Percentiles rank a stretch among this genome's conserved stretches.
Evolutionary conservation across 2,113 vertebrate species (phyloP).

Genomic region (Cebus imitator): DNA sequence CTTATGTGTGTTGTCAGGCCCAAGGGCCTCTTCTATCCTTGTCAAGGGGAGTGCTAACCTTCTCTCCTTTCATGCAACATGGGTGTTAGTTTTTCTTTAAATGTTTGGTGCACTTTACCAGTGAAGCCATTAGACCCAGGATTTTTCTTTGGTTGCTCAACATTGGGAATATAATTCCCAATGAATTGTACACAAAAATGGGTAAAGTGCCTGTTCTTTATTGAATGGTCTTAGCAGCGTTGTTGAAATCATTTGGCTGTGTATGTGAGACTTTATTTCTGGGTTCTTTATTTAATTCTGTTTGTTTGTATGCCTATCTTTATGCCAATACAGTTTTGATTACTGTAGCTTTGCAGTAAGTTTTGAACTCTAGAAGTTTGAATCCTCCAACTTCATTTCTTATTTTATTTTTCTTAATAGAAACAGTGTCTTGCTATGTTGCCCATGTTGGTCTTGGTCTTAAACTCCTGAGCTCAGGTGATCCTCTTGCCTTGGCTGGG

Average conservation of each 20-base stretch:
- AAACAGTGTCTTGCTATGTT: neutral
- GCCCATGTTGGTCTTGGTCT: neutral
- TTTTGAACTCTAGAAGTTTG: neutral
- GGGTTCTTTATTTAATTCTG: neutral
- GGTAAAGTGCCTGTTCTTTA: neutral
- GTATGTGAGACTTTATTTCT: neutral
- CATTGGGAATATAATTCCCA: neutral
- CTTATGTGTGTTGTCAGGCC: too few species aligned
- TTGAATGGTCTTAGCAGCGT: neutral
- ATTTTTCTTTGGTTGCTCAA: neutral
- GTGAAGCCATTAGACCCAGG: neutral
- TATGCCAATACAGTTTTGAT: neutral
- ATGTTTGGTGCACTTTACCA: neutral
- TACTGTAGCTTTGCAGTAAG: neutral
- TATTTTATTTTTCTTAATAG: neutral
- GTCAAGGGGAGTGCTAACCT: too few species aligned
- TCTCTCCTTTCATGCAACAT: too few species aligned
- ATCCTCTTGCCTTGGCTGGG: neutral
- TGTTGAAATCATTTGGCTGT: neutral
- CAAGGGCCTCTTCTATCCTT: too few species aligned
- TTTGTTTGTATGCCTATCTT: neutral
- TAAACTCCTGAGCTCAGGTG: neutral
- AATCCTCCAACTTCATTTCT: neutral
- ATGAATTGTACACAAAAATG: neutral
- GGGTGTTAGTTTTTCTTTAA: neutral